Evolutionary conservation across 2,113 vertebrate species (phyloP).

Genomic region (Lampris incognitus): DNA sequence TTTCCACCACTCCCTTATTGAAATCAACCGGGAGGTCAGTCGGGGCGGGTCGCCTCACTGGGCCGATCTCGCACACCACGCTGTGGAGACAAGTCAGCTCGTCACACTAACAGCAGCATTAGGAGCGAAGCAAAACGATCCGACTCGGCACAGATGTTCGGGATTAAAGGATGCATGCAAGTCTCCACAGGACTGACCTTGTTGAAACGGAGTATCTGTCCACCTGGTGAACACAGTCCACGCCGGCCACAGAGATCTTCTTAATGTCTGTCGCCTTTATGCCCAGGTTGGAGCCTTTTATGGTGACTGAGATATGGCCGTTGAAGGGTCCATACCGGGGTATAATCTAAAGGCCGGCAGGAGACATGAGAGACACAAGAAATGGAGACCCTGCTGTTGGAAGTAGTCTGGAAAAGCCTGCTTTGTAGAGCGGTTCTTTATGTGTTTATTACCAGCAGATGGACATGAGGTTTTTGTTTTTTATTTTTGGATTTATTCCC

Average conservation of each 20-base stretch:
- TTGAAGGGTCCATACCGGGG: constrained; percentile 89
- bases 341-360: constrained; percentile 82
- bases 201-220: constrained; percentile 93
- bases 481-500: too few species aligned
- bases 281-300: constrained; percentile 94
- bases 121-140: background rate
- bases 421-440: too few species aligned
- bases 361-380: background rate
- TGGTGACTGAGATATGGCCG: constrained; percentile 89
- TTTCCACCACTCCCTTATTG: constrained; percentile 53
- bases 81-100: constrained; percentile 56
- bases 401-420: too few species aligned
- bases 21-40: constrained; percentile 46
- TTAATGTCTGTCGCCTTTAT: constrained; percentile 87
- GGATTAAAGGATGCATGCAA: background rate
- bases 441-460: too few species aligned
- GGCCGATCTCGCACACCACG: constrained; percentile 82
- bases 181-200: constrained; percentile 77
- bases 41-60: constrained; percentile 14
- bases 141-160: background rate
- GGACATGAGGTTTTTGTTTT: too few species aligned
- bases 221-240: constrained; percentile 84
- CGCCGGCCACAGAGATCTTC: constrained; percentile 86
- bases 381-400: background rate
- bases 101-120: background rate